These are phyloP conservation scores for Lutjanus erythropterus DNA, from an alignment of 2,113 vertebrate species.

Conservation along the genomic window DNA sequence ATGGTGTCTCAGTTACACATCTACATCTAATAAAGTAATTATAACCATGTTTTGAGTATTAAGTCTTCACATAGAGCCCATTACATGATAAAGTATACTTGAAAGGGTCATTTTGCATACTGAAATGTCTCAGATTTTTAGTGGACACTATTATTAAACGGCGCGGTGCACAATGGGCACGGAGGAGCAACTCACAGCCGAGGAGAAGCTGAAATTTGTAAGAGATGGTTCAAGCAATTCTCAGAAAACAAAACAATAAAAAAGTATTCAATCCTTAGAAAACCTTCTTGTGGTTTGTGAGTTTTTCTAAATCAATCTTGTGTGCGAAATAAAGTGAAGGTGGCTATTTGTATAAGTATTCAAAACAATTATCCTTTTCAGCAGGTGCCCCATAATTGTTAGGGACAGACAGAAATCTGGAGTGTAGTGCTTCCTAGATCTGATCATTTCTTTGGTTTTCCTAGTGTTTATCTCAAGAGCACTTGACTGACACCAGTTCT, in stretches of 20 bases:
- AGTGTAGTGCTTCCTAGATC: too few species aligned
- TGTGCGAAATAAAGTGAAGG: too few species aligned
- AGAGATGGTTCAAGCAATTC: constrained; percentile 1
- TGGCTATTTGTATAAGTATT: too few species aligned
- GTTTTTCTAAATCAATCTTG: background rate
- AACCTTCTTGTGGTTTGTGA: background rate
- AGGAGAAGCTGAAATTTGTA: background rate
- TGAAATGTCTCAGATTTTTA: constrained; percentile 15
- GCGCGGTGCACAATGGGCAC: constrained; percentile 5
- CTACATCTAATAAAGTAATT: background rate
- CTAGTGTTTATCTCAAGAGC: too few species aligned
- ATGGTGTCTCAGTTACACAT: constrained; percentile 9
- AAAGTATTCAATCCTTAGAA: background rate
- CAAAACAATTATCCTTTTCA: too few species aligned
- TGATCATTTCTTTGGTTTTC: too few species aligned
- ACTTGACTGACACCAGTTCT: too few species aligned
- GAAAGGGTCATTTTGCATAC: background rate
- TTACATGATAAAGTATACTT: constrained; percentile 29
- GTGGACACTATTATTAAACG: constrained; percentile 8
- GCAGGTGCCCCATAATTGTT: too few species aligned
- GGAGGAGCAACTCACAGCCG: background rate
- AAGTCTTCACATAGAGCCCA: constrained; percentile 10
- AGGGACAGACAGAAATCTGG: too few species aligned
- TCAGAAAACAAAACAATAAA: constrained; percentile 41
- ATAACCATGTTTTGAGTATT: constrained; percentile 5